Base-by-base conservation (phyloP, 2,888 invertebrate species). In the Holacanthella duospinosa region DNA sequence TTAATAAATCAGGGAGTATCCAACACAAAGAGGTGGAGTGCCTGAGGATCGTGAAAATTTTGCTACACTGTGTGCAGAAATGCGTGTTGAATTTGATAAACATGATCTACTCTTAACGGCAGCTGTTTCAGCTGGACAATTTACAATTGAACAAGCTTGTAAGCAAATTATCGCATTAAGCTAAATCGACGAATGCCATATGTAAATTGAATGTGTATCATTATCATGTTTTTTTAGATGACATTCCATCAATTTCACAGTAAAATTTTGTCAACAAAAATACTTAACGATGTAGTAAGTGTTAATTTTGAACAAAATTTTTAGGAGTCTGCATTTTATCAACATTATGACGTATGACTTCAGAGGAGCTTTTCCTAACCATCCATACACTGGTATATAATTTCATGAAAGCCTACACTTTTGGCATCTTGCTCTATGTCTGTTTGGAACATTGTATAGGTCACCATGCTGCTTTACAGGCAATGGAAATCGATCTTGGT, bases 121-220 rank as follows among this genome's bases (percentile, higher is more conserved):
- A 2, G 85, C 85, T 1, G 85, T 85, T 0, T 80, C 82, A 1
- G 80, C 85, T 1, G 79, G 82, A 0, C 73, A 75, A 61, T 62
- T 61, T 12, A 76, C 74, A 9, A 76, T 77, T 55, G 64, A 44
- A 60, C 27, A 65, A 59, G 60, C 57, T n/a, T 65, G 29, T 28
- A 59, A 57, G 21, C 6, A n/a, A 21, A 21, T 16, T 9, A n/a
- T n/a, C n/a, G n/a, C n/a, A n/a, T n/a, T n/a, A n/a, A n/a, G n/a
- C n/a, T n/a, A n/a, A n/a, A n/a, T n/a, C n/a, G n/a, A n/a, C n/a
- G n/a, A n/a, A n/a, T n/a, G n/a, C n/a, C n/a, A n/a, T n/a, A n/a
- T n/a, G n/a, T n/a, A n/a, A n/a, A n/a, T n/a, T n/a, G n/a, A n/a
- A n/a, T n/a, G n/a, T n/a, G n/a, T n/a, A n/a, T n/a, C n/a, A n/a